phyloP scores from a whole-genome alignment of 2,888 invertebrate genomes.

The Lasioglossum leucozonium region DNA sequence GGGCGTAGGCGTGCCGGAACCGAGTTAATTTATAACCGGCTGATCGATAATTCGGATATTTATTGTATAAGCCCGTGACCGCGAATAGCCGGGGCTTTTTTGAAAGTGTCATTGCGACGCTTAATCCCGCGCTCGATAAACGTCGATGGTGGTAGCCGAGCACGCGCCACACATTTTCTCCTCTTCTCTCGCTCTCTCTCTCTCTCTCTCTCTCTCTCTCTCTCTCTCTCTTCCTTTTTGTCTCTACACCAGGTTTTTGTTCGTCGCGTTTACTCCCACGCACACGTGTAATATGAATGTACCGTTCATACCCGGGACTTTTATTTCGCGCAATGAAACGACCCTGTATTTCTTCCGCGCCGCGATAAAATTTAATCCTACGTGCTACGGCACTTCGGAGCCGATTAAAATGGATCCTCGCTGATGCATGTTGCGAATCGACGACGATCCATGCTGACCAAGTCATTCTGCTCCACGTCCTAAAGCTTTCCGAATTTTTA shows the following conservation, averaged over 20 bases:
- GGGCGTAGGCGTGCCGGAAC: background rate
- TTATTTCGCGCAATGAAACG: conserved; percentile 24
- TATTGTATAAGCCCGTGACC: conserved; percentile 19
- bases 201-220: background rate
- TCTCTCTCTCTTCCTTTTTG: background rate
- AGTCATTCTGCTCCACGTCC: background rate
- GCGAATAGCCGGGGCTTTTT: conserved; percentile 27
- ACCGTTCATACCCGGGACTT: conserved; percentile 22
- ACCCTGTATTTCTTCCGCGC: conserved; percentile 41
- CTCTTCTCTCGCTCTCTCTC: background rate
- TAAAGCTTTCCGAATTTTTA: background rate
- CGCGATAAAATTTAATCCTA: conserved; percentile 41
- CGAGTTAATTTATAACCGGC: conserved; percentile 18
- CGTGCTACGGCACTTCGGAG: conserved; percentile 29
- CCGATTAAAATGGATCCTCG: conserved; percentile 26
- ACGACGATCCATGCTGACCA: background rate
- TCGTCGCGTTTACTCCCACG: background rate
- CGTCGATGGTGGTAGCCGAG: conserved; percentile 8
- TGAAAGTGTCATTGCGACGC: conserved; percentile 16
- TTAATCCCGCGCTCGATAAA: conserved; percentile 22
- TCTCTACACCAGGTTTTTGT: background rate
- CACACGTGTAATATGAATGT: conserved; percentile 21
- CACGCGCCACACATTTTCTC: conserved; percentile 6
- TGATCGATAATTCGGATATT: conserved; percentile 25
- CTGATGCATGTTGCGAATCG: background rate